Evolutionary conservation across 1,140 invertebrate genomes (phyloP).

Genomic region (Pogonomyrmex barbatus): DNA sequence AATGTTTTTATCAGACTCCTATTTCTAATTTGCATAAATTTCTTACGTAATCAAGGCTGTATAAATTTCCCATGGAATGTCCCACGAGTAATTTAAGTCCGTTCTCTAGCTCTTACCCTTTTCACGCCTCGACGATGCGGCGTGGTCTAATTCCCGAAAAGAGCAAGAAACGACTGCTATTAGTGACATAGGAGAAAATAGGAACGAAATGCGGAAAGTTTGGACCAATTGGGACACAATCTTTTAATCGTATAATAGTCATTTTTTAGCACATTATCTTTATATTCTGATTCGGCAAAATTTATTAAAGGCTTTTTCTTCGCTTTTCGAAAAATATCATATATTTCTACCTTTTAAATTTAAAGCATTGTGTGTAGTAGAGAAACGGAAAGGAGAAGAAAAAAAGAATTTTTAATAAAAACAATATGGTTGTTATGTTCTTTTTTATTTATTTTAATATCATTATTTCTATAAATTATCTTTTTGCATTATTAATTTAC

Average conservation of each 20-base stretch:
- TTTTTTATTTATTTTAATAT: not conserved
- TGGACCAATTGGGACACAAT: conserved; percentile 36
- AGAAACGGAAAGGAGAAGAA: not conserved
- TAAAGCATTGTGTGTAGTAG: not conserved
- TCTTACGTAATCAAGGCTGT: conserved; percentile 57
- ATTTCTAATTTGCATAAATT: conserved; percentile 61
- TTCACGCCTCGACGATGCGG: conserved; percentile 57
- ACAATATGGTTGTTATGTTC: not conserved
- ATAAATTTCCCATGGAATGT: conserved; percentile 58
- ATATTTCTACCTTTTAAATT: not conserved
- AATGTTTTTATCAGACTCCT: conserved; percentile 34
- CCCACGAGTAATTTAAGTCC: conserved; percentile 58
- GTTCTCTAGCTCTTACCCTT: conserved; percentile 47
- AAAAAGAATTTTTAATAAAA: not conserved
- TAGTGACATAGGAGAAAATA: conserved; percentile 58
- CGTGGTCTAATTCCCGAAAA: conserved; percentile 34
- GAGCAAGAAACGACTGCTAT: conserved; percentile 57
- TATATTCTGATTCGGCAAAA: conserved; percentile 20
- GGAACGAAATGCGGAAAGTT: conserved; percentile 43
- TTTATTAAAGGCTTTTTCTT: not conserved
- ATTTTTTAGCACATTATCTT: conserved; percentile 12
- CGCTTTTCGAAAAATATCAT: not conserved
- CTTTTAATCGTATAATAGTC: conserved; percentile 40
- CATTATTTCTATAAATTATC: not conserved
- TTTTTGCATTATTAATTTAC: conserved; percentile 20